phyloP scores from a whole-genome alignment of 2,113 vertebrate genomes.

The Acanthisitta chloris region DNA sequence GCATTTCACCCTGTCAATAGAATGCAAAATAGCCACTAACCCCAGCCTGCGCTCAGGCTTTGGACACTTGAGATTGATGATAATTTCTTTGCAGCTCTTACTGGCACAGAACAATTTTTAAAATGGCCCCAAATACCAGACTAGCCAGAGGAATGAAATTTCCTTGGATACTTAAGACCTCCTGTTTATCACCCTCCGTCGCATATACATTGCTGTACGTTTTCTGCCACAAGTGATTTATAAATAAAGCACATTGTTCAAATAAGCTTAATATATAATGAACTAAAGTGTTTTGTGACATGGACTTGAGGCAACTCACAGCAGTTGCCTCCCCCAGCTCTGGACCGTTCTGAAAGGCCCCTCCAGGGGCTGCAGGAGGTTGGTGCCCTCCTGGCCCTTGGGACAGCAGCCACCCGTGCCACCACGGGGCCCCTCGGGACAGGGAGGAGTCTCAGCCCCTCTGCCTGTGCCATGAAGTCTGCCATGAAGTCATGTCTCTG shows the following conservation, averaged over 20 bases:
- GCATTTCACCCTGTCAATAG: background rate
- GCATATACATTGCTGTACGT: background rate
- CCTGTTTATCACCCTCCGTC: background rate
- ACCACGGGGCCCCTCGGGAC: background rate
- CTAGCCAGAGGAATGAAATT: background rate
- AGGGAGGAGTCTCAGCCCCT: background rate
- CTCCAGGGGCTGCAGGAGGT: background rate
- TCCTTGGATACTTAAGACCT: background rate
- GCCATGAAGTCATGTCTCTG: background rate
- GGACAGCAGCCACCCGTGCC: background rate
- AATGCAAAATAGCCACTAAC: background rate
- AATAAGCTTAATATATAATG: background rate
- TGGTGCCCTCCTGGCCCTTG: accelerated
- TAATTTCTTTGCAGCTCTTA: background rate
- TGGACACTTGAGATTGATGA: background rate
- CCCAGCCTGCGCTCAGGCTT: background rate
- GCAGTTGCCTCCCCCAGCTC: background rate
- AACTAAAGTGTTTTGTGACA: background rate
- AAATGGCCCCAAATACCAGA: background rate
- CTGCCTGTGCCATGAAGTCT: background rate
- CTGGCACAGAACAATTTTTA: background rate
- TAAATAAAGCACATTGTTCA: background rate
- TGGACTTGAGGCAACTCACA: background rate
- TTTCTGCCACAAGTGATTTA: background rate
- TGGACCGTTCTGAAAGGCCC: background rate